Evolutionary conservation across 2,888 invertebrate species (phyloP).

Genomic region (Dryobota labecula): DNA sequence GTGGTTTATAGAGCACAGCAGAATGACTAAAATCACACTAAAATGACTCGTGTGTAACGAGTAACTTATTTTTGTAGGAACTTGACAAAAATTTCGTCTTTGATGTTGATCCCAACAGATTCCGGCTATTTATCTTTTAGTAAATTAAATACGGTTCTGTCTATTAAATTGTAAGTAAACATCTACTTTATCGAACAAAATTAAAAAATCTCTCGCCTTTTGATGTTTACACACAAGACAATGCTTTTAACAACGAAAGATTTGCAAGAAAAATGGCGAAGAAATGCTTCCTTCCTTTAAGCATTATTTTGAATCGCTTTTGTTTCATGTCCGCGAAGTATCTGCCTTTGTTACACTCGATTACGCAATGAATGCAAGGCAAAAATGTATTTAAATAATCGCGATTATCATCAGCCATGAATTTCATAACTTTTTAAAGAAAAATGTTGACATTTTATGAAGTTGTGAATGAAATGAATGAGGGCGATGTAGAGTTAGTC

Average conservation of each 20-base stretch:
- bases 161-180: neutral
- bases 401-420: neutral
- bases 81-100: neutral
- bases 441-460: neutral
- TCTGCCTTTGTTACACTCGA: conserved; percentile 33
- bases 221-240: conserved; percentile 25
- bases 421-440: neutral
- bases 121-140: too few species aligned
- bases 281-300: conserved; percentile 26
- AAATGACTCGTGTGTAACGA: neutral
- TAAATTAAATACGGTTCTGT: neutral
- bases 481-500: neutral
- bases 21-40: neutral
- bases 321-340: conserved; percentile 23
- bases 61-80: neutral
- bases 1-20: neutral
- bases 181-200: conserved; percentile 2
- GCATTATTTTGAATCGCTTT: conserved; percentile 43
- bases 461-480: neutral
- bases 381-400: neutral
- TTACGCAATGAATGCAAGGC: conserved; percentile 23
- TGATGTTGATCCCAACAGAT: neutral
- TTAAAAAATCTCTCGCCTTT: neutral
- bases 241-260: conserved; percentile 20
- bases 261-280: conserved; percentile 16